Evolutionary conservation across 2,113 vertebrate species (phyloP).

Genomic region (Zeus faber): DNA sequence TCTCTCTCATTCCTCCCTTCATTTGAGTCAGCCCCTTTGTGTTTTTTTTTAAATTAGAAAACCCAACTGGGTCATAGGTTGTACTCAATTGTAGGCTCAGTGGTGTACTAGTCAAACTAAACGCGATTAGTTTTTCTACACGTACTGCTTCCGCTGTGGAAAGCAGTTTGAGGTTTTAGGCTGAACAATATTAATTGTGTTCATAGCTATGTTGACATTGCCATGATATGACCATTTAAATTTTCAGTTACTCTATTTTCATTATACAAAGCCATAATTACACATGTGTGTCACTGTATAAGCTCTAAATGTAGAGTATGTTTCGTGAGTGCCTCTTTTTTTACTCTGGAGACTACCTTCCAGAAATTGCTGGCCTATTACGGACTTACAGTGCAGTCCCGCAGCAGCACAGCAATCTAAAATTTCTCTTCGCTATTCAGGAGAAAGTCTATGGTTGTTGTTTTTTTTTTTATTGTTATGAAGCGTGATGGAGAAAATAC

Average conservation of each 20-base stretch:
- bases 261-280: neutral
- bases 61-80: conserved; percentile 60
- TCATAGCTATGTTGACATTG: neutral
- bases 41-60: conserved; percentile 63
- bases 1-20: conserved; percentile 22
- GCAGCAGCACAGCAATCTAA: too few species aligned
- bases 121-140: too few species aligned
- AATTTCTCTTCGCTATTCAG: too few species aligned
- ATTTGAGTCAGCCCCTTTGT: conserved; percentile 11
- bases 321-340: neutral
- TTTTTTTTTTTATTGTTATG: too few species aligned
- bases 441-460: too few species aligned
- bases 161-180: too few species aligned
- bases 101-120: neutral
- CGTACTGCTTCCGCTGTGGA: too few species aligned
- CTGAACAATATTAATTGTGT: neutral
- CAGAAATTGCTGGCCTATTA: too few species aligned
- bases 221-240: neutral
- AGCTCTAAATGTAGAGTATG: neutral
- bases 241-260: neutral
- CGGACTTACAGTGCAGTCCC: too few species aligned
- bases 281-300: neutral
- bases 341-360: too few species aligned
- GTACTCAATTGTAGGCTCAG: conserved; percentile 31
- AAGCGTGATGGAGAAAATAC: too few species aligned